A percentile compares a stretch with the other conserved stretches of the same genome.
Conservation (phyloP, 2,113 vertebrate genomes). For the Daboia siamensis region DNA sequence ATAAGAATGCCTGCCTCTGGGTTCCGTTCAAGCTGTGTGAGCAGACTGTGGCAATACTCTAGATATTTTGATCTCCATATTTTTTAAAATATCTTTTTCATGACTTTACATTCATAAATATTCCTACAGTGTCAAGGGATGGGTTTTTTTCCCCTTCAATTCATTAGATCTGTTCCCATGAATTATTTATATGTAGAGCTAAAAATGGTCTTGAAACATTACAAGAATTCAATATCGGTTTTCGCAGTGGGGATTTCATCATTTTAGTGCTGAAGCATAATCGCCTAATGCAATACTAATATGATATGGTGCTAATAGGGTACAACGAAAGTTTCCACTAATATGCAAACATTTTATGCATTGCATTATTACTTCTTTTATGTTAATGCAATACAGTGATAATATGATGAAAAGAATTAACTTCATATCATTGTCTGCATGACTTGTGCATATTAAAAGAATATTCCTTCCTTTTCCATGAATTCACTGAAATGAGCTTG, state of each 20-base stretch:
- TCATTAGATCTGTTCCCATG: constrained; percentile 77
- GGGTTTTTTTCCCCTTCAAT: constrained; percentile 64
- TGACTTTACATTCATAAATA: constrained; percentile 79
- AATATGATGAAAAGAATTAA: constrained; percentile 81
- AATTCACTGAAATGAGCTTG: constrained; percentile 76
- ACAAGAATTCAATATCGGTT: constrained; percentile 81
- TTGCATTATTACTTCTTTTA: constrained; percentile 81
- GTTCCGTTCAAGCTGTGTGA: not conserved
- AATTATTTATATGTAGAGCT: constrained; percentile 78
- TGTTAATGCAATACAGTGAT: constrained; percentile 80
- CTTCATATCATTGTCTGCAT: constrained; percentile 78
- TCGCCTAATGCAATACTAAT: constrained; percentile 78
- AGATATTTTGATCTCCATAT: constrained; percentile 52
- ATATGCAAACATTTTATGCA: constrained; percentile 79
- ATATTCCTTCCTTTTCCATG: constrained; percentile 64
- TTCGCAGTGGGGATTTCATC: constrained; percentile 82
- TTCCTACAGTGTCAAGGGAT: constrained; percentile 70
- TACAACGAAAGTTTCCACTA: constrained; percentile 75
- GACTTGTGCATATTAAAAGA: constrained; percentile 74
- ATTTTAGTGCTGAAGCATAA: constrained; percentile 73
- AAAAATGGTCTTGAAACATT: constrained; percentile 80
- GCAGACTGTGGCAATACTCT: constrained; percentile 31
- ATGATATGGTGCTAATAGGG: constrained; percentile 76
- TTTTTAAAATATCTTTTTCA: constrained; percentile 43
- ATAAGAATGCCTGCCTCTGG: not conserved